phyloP scores from a whole-genome alignment of 1,140 invertebrate species.

The Drosophila equinoxialis region DNA sequence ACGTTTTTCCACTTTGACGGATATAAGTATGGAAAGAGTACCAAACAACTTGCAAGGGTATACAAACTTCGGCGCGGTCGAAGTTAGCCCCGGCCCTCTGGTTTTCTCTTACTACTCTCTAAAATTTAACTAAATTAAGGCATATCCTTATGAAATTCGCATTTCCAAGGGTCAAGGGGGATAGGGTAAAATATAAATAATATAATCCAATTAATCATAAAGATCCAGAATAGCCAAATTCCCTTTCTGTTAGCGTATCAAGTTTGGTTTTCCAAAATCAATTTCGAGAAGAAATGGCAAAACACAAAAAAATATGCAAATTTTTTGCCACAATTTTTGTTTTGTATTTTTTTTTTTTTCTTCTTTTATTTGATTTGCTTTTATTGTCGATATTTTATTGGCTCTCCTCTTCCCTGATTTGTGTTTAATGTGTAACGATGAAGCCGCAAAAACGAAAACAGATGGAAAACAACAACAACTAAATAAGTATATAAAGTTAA shows the following conservation, averaged over 20 bases:
- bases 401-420: conserved; percentile 1
- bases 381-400: conserved; percentile 1
- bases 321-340: conserved; percentile 8
- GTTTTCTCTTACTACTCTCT: too few species aligned
- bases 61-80: too few species aligned
- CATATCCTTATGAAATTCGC: too few species aligned
- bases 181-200: too few species aligned
- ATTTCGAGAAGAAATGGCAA: conserved; percentile 2
- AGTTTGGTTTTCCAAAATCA: neutral
- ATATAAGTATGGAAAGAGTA: too few species aligned
- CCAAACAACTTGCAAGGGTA: too few species aligned
- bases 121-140: too few species aligned
- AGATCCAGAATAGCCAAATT: too few species aligned
- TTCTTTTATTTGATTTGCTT: conserved; percentile 1
- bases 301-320: neutral
- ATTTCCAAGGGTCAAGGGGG: too few species aligned
- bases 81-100: too few species aligned
- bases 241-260: neutral
- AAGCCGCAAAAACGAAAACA: neutral
- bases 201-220: too few species aligned
- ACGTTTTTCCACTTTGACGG: too few species aligned
- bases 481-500: neutral
- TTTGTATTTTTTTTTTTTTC: neutral
- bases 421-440: conserved; percentile 11
- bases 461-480: neutral